phyloP scores from a whole-genome alignment of 1,140 invertebrate genomes.

The Hesperophylax magnus region DNA sequence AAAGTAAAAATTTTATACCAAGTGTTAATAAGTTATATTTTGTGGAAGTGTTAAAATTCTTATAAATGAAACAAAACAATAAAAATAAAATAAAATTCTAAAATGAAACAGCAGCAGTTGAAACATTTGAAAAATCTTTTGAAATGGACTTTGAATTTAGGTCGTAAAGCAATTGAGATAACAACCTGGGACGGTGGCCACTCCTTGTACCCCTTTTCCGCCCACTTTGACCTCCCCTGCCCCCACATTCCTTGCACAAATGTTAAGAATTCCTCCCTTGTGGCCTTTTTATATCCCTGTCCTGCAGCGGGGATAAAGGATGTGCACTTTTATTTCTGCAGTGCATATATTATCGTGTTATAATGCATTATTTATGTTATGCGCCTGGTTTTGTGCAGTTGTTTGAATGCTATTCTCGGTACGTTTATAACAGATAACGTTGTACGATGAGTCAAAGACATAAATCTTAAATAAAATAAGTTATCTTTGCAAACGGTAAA shows the following conservation, averaged over 20 bases:
- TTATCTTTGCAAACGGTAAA: no score
- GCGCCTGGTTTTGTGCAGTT: no score
- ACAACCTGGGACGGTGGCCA: background rate
- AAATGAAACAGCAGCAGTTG: background rate
- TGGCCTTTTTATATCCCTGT: background rate
- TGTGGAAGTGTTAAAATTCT: no score
- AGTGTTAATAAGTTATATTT: no score
- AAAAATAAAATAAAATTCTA: background rate
- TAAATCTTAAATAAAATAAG: no score
- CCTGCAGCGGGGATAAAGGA: constrained; percentile 10
- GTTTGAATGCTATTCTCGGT: no score
- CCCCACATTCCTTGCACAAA: constrained; percentile 9
- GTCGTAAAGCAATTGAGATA: constrained; percentile 31
- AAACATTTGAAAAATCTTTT: background rate
- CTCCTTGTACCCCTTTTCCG: no score
- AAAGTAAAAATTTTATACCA: no score
- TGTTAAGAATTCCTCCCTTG: constrained; percentile 22
- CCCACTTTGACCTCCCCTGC: no score
- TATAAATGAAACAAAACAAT: background rate
- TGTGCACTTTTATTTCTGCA: constrained; percentile 31
- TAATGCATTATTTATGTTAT: no score
- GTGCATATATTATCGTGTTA: constrained; percentile 13
- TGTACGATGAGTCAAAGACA: no score
- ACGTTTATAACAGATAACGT: no score
- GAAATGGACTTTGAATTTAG: background rate